Evolutionary conservation across 2,113 vertebrate genomes (phyloP), one percentile per base, ranked within the genome.

Genomic region (Ammospiza caudacuta): DNA sequence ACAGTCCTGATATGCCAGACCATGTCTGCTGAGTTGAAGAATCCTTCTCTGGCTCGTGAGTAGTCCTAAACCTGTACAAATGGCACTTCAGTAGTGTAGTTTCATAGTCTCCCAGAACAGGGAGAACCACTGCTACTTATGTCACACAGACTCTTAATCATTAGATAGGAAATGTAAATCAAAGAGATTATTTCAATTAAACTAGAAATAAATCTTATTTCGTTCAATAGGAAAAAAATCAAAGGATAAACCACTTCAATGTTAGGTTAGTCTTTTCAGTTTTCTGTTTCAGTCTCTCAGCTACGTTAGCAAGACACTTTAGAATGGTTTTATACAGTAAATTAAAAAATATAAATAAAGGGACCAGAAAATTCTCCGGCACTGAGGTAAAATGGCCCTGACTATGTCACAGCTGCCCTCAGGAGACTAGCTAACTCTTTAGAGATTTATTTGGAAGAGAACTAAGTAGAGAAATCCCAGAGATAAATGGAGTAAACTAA

Each of bases 71-170:
- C 6, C 24, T 37, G 29, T 18, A 31, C 7, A 55, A 59, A 29
- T 33, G 20, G 5, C 17, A 41, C 31, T 57, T 80, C 18, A 33
- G 11, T 24, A 72, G 5, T 19, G 13, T 11, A 47, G 9, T 23
- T 89, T 76, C 29, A 57, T 5, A 17, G 13, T 9, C 7, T 52
- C 9, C 15, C 31, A 61, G 27, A 68, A 66, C 9, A 76, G 22
- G 25, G 12, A 69, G 2, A 76, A 52, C 9, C 12, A 63, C 2
- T 29, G 23, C 55, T 31, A 31, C 10, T 72, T 55, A 25, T 2
- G 1, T 46, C 15, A 24, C 0, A 0, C 2, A 62, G 29, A 62
- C 6, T 72, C 9, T 47, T 63, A 81, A 43, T 78, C n/a, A 37
- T 63, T 59, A 55, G 20, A n/a, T 81, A 12, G 37, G 3, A 59